Evolutionary conservation across 2,113 vertebrate genomes (phyloP).

Genomic region (Bos javanicus): DNA sequence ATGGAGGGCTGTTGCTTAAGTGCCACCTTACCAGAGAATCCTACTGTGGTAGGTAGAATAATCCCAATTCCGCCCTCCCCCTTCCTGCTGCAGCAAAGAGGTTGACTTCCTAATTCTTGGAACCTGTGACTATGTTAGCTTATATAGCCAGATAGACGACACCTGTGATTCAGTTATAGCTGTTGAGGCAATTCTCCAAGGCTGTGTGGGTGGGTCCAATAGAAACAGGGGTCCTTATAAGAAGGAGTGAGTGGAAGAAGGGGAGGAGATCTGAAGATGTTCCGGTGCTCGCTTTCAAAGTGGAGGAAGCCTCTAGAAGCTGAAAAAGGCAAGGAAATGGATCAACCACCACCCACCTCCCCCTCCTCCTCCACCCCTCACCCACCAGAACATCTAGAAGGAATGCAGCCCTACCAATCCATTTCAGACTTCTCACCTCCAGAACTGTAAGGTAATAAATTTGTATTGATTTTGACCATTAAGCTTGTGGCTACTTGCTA

Average conservation of each 20-base stretch:
- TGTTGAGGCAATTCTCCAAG: not conserved
- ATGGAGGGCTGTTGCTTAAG: not conserved
- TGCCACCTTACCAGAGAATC: not conserved
- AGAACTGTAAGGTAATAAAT: not conserved
- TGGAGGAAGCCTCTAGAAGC: not conserved
- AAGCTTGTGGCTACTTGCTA: not conserved
- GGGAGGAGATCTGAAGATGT: no score
- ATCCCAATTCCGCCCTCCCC: not conserved
- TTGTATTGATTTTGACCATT: not conserved
- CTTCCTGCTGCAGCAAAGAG: not conserved
- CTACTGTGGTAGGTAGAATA: not conserved
- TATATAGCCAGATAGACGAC: not conserved
- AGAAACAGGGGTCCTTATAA: not conserved
- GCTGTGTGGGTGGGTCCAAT: not conserved
- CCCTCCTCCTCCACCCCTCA: rapidly evolving
- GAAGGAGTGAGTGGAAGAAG: not conserved
- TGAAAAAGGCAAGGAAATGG: not conserved
- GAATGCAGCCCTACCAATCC: not conserved
- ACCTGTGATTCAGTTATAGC: not conserved
- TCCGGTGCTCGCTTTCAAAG: not conserved
- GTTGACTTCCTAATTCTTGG: not conserved
- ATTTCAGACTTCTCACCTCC: not conserved
- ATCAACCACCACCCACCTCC: not conserved
- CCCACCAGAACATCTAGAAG: not conserved
- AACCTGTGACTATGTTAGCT: not conserved